Evolutionary conservation across 2,113 vertebrate genomes (phyloP).

Genomic region (Nyctibius bracteatus): DNA sequence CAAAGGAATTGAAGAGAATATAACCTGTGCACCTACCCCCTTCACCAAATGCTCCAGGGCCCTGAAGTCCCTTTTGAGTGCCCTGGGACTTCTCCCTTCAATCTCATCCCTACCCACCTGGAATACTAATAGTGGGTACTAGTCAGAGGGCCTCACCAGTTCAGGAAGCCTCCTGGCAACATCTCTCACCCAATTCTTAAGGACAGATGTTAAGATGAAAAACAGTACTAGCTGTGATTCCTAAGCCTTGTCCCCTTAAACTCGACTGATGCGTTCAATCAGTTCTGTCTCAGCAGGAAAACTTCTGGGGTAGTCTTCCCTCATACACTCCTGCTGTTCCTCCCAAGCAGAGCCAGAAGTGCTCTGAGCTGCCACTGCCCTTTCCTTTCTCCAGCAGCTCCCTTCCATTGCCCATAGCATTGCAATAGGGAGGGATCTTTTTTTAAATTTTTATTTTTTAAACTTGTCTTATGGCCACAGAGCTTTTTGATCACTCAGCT

Average conservation of each 20-base stretch:
- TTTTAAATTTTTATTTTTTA: neutral
- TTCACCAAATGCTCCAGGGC: too few species aligned
- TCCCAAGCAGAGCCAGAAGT: neutral
- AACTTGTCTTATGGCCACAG: neutral
- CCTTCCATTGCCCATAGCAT: neutral
- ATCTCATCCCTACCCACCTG: too few species aligned
- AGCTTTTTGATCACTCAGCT: neutral
- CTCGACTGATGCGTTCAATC: neutral
- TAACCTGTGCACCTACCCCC: too few species aligned
- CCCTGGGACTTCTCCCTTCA: too few species aligned
- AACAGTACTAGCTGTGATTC: neutral
- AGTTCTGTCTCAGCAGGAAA: neutral
- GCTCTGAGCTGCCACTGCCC: neutral
- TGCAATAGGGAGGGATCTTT: neutral
- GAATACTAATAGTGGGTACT: too few species aligned
- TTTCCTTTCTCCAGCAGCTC: neutral
- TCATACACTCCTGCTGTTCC: neutral
- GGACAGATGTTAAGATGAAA: constrained; percentile 9
- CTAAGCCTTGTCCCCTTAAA: neutral
- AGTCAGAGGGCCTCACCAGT: too few species aligned
- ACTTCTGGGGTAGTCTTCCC: neutral
- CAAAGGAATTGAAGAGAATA: too few species aligned
- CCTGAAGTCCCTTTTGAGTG: too few species aligned
- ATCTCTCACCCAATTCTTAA: too few species aligned
- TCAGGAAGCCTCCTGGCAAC: too few species aligned